Evolutionary conservation across 2,113 vertebrate species (phyloP), one percentile per base, ranked within the genome.

Genomic region (Laticauda colubrina): DNA sequence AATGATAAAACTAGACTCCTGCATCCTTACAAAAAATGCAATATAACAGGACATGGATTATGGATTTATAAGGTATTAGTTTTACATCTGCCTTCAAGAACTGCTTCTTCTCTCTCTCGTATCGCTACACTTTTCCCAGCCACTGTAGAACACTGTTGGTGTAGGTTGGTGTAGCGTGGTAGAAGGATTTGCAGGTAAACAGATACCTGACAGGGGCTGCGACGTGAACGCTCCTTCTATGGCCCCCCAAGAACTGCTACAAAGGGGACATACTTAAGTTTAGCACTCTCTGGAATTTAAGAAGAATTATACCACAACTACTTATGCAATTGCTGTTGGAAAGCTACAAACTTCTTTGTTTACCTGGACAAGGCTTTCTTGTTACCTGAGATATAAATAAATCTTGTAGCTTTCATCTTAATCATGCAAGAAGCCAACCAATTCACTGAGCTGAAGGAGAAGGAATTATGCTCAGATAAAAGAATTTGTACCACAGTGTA

Each of bases 311-410:
- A 9, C 34, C 69, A 81, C 34, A 81, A 81, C 34, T 81, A 81
- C 18, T 95, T 93, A 93, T 93, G 91, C 94, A 91, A 90, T 0
- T 86, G 94, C 94, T 93, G 94, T 90, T 64, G n/a, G 92, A 90
- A 89, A 91, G 85, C 93, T 95, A 96, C 91, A 51, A 55, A 29
- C 89, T 93, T 87, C 92, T 96, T 95, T 96, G 93, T 93, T 96
- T 96, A 81, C 94, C 95, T 96, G 95, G 95, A 95, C 87, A 92
- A 48, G 0, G 0, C 69, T 20, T 75, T 61, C 90, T 94, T 96
- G 89, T 94, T 88, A 59, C 2, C 56, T 85, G 53, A 39, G 86
- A 81, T 81, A 81, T 81, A 81, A 81, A 81, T 81, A 81, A 81
- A 81, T 39, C 53, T 4, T 89, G 21, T 89, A 21, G 34, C 21